phyloP scores from a whole-genome alignment of 1,140 invertebrate species.

The Popillia japonica region DNA sequence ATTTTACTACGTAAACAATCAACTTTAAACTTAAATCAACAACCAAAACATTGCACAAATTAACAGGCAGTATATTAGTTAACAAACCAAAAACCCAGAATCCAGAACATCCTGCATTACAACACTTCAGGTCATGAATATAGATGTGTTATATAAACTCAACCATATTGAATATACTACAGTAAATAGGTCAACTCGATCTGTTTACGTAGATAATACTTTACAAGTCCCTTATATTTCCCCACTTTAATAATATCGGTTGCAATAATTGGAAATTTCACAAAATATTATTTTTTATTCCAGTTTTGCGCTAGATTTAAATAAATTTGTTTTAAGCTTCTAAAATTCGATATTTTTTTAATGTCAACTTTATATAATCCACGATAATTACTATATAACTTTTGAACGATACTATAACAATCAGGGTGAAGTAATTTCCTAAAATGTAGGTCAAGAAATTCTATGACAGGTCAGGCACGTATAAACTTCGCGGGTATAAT shows the following conservation, averaged over 20 bases:
- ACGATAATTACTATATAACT: too few relatives aligned
- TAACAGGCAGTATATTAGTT: too few relatives aligned
- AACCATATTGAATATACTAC: neutral
- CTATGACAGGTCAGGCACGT: neutral
- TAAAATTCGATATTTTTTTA: too few relatives aligned
- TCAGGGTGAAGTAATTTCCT: conserved; percentile 6
- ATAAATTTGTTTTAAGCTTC: too few relatives aligned
- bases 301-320: too few relatives aligned
- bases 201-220: neutral
- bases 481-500: neutral
- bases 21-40: too few relatives aligned
- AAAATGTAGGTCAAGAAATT: conserved; percentile 8
- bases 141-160: conserved; percentile 1
- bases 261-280: too few relatives aligned
- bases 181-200: neutral
- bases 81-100: neutral
- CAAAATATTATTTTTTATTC: too few relatives aligned
- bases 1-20: too few relatives aligned
- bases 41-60: too few relatives aligned
- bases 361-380: too few relatives aligned
- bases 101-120: conserved; percentile 13
- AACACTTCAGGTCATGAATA: neutral
- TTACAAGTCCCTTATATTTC: neutral
- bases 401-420: too few relatives aligned
- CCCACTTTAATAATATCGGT: neutral